Percentiles rank a stretch among this genome's conserved stretches.
These are phyloP conservation scores for Drosophila busckii DNA, from an alignment of 1,140 invertebrate species.

Conservation along the genomic window DNA sequence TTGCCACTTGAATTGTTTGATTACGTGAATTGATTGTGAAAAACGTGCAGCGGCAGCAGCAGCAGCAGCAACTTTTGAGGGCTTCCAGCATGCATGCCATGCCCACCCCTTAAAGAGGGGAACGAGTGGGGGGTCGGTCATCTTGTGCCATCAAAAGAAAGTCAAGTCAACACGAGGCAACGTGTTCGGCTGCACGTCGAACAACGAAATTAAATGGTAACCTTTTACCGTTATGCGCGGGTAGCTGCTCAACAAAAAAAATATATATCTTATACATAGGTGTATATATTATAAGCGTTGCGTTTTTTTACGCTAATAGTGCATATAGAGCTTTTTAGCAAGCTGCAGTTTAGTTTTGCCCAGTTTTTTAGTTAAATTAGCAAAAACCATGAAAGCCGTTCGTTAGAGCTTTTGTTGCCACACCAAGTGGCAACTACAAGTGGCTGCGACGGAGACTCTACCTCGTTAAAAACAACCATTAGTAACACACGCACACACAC, in stretches of 20 bases:
- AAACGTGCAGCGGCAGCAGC: conserved; percentile 68
- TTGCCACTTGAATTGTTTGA: conserved; percentile 78
- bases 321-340: conserved; percentile 56
- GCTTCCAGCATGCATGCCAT: too few species aligned
- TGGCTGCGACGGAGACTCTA: conserved; percentile 48
- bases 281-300: background rate
- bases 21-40: conserved; percentile 78
- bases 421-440: conserved; percentile 47
- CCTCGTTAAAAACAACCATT: conserved; percentile 67
- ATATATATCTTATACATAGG: too few species aligned
- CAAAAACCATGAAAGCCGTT: conserved; percentile 51
- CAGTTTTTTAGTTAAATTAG: conserved; percentile 69
- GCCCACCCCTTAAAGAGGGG: too few species aligned
- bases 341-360: conserved; percentile 49
- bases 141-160: conserved; percentile 17
- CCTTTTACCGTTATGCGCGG: conserved; percentile 44
- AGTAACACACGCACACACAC: conserved; percentile 13
- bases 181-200: conserved; percentile 44
- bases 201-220: conserved; percentile 60
- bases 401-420: conserved; percentile 16
- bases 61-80: conserved; percentile 7
- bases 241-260: too few species aligned
- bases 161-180: conserved; percentile 34
- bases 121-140: conserved; percentile 1
- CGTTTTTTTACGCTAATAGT: too few species aligned